Percentiles rank a stretch among this genome's conserved stretches.
Conservation (phyloP, 2,113 vertebrate species). For the Oostethus manadensis region DNA sequence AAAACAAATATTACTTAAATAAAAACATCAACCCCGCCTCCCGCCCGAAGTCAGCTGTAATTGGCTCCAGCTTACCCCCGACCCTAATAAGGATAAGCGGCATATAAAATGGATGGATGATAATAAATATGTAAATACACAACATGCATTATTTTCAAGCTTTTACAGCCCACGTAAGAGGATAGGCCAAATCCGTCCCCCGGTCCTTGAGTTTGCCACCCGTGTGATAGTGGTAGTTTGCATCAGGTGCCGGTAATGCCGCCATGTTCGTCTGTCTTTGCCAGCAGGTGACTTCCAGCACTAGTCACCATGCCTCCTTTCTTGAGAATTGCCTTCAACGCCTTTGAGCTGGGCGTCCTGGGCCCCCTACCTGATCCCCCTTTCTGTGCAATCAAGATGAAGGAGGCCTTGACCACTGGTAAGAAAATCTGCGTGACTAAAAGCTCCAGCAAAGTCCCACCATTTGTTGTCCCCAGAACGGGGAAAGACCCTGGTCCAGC, state of each 20-base stretch:
- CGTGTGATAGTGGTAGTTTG: too few species aligned
- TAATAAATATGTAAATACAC: too few species aligned
- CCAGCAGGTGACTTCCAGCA: conserved; percentile 41
- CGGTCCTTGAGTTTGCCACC: too few species aligned
- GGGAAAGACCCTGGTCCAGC: conserved; percentile 92
- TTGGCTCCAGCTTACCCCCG: too few species aligned
- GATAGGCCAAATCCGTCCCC: too few species aligned
- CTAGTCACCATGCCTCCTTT: conserved; percentile 85
- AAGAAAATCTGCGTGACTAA: conserved; percentile 21
- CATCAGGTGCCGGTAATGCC: conserved; percentile 21
- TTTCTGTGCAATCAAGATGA: conserved; percentile 95
- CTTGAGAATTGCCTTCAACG: conserved; percentile 89
- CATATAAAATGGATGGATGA: too few species aligned
- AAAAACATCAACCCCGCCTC: too few species aligned
- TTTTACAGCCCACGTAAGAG: too few species aligned
- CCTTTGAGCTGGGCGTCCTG: conserved; percentile 83
- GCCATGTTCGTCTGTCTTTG: conserved; percentile 5
- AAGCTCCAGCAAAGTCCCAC: neutral
- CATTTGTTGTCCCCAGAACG: conserved; percentile 71
- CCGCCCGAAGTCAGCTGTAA: too few species aligned
- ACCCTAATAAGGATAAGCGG: too few species aligned
- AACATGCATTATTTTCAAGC: too few species aligned
- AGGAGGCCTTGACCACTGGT: conserved; percentile 92
- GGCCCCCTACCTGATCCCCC: conserved; percentile 72
- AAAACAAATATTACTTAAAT: too few species aligned